phyloP scores from a whole-genome alignment of 1,140 invertebrate genomes.

The Pogonus chalceus region DNA sequence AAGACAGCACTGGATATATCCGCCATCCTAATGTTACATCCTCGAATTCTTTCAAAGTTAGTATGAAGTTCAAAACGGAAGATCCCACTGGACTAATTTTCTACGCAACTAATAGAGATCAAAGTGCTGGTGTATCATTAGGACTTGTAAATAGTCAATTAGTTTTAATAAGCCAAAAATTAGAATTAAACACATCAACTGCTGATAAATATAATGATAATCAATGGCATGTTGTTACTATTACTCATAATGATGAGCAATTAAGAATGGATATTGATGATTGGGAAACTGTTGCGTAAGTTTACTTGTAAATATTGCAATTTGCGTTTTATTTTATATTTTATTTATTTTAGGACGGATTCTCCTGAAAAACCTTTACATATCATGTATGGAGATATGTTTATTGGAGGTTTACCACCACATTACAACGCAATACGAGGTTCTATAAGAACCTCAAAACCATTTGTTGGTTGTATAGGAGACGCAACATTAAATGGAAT shows the following conservation, averaged over 20 bases:
- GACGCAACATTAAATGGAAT: slow-evolving; percentile 75
- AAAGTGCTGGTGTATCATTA: slow-evolving; percentile 53
- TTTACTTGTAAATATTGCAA: slow-evolving; percentile 5
- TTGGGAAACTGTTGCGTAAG: slow-evolving; percentile 41
- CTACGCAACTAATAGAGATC: slow-evolving; percentile 56
- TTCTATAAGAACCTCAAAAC: slow-evolving; percentile 32
- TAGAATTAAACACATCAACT: slow-evolving; percentile 45
- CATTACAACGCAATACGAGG: slow-evolving; percentile 36
- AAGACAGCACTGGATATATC: slow-evolving; percentile 50
- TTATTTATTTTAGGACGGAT: slow-evolving; percentile 39
- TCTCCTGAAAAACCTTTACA: slow-evolving; percentile 44
- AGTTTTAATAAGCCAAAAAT: slow-evolving; percentile 56
- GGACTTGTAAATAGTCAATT: slow-evolving; percentile 58
- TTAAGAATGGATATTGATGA: slow-evolving; percentile 80
- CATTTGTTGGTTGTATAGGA: slow-evolving; percentile 76
- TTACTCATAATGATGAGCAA: slow-evolving; percentile 53
- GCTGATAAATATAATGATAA: slow-evolving; percentile 70
- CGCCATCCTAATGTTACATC: slow-evolving; percentile 47
- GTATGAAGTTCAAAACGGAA: slow-evolving; percentile 82
- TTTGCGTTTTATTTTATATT: slow-evolving; percentile 14
- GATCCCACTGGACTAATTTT: slow-evolving; percentile 66
- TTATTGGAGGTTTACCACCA: slow-evolving; percentile 73
- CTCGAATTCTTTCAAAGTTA: slow-evolving; percentile 57
- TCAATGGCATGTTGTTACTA: slow-evolving; percentile 86
- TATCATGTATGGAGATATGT: slow-evolving; percentile 57